A percentile compares a stretch with the other conserved stretches of the same genome.
phyloP scores from a whole-genome alignment of 2,797 vertebrate species.

The Balearica regulorum region DNA sequence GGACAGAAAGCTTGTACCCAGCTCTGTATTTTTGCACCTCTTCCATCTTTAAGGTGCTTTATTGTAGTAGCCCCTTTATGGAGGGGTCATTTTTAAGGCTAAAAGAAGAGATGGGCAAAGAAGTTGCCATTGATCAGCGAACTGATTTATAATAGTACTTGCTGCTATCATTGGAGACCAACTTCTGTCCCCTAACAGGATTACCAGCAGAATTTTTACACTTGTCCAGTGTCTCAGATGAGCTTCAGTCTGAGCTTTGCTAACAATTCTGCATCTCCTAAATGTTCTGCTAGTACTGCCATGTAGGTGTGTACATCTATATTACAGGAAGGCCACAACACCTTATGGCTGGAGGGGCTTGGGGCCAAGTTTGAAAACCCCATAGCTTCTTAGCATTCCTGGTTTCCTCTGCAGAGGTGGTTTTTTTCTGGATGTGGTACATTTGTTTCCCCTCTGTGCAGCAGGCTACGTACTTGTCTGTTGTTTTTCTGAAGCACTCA shows the following conservation, averaged over 20 bases:
- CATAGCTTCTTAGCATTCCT: neutral
- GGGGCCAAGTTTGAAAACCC: neutral
- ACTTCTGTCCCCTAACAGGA: neutral
- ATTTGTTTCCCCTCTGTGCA: neutral
- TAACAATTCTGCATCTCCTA: neutral
- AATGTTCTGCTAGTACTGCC: neutral
- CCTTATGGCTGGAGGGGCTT: neutral
- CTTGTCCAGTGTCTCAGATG: neutral
- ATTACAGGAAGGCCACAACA: neutral
- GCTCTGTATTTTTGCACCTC: neutral
- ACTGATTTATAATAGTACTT: neutral
- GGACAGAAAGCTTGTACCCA: neutral
- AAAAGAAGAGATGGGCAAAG: neutral
- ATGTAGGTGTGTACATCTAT: rapidly evolving
- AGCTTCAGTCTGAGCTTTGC: neutral
- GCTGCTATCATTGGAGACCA: neutral
- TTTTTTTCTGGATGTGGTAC: neutral
- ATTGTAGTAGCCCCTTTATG: neutral
- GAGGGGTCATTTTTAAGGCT: neutral
- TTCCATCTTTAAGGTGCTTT: neutral
- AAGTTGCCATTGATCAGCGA: neutral
- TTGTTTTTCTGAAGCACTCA: neutral
- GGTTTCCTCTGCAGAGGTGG: neutral
- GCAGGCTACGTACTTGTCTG: neutral
- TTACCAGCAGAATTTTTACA: neutral